Conservation (phyloP, 2,888 invertebrate species). For the Alsophila aescularia region DNA sequence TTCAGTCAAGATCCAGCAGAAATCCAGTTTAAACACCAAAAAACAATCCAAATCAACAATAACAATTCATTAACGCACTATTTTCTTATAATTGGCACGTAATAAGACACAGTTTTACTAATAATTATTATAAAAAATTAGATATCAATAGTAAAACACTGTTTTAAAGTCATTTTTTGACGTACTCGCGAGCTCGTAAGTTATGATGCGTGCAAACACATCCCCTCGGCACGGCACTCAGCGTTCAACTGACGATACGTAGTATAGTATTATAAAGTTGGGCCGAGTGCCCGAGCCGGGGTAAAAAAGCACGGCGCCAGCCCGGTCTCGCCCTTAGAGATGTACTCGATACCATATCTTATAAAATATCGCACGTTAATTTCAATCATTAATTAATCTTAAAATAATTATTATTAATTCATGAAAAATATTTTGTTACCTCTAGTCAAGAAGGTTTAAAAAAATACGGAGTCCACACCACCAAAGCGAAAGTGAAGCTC, state of each 20-base stretch:
- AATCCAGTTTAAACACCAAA: conserved; percentile 48
- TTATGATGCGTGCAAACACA: conserved; percentile 48
- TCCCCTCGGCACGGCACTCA: conserved; percentile 51
- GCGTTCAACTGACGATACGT: conserved; percentile 66
- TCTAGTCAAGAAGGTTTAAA: too few relatives aligned
- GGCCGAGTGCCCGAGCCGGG: conserved; percentile 63
- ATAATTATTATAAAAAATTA: conserved; percentile 3
- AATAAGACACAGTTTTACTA: conserved; percentile 28
- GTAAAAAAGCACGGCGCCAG: conserved; percentile 83
- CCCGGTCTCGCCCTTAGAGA: conserved; percentile 81
- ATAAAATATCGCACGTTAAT: conserved; percentile 58
- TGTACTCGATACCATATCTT: conserved; percentile 56
- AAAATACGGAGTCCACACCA: too few relatives aligned
- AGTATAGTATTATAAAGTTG: conserved; percentile 63
- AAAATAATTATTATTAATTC: too few relatives aligned
- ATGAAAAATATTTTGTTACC: too few relatives aligned
- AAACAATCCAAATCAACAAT: conserved; percentile 49
- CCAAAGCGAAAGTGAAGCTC: too few relatives aligned
- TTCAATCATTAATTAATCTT: neutral
- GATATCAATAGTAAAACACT: conserved; percentile 10
- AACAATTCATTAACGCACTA: conserved; percentile 60
- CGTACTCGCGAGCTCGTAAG: conserved; percentile 51
- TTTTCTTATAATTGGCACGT: conserved; percentile 37
- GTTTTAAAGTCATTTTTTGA: conserved; percentile 49
- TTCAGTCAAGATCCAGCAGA: conserved; percentile 53